Percentiles rank a stretch among this genome's conserved stretches.
phyloP scores from a whole-genome alignment of 2,888 invertebrate genomes.

The Cynaeus angustus region DNA sequence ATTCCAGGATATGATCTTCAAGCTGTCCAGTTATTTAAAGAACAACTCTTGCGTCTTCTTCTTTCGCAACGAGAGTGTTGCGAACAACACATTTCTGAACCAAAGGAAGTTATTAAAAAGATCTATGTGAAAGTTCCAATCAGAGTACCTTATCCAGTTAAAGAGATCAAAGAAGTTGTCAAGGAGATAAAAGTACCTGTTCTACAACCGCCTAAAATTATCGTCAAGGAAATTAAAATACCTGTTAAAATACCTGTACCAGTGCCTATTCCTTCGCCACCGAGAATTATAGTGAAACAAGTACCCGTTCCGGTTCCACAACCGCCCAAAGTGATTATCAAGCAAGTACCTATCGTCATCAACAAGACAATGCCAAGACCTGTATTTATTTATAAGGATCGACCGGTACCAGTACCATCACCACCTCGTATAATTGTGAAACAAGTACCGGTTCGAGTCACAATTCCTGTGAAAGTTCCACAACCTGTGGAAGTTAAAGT shows the following conservation, averaged over 20 bases:
- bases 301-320: not conserved
- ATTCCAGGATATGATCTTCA: too few species aligned
- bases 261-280: constrained; percentile 20
- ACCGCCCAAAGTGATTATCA: not conserved
- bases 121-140: too few species aligned
- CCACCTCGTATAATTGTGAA: constrained; percentile 1
- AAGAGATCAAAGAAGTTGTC: not conserved
- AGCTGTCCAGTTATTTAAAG: too few species aligned
- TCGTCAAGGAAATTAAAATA: constrained; percentile 16
- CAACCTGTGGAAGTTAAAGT: not conserved
- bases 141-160: too few species aligned
- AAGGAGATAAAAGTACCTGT: not conserved
- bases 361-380: not conserved
- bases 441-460: constrained; percentile 9
- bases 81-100: too few species aligned
- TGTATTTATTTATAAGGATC: not conserved
- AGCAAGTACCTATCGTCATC: not conserved
- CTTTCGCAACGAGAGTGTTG: too few species aligned
- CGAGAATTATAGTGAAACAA: constrained; percentile 45
- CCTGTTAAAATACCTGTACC: constrained; percentile 19
- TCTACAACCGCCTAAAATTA: constrained; percentile 6
- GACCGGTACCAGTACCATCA: not conserved
- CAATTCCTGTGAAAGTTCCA: constrained; percentile 1
- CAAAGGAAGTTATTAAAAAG: too few species aligned
- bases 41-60: too few species aligned